Conservation (phyloP, 2,888 invertebrate species). For the Trypoxylon attenuatum region DNA sequence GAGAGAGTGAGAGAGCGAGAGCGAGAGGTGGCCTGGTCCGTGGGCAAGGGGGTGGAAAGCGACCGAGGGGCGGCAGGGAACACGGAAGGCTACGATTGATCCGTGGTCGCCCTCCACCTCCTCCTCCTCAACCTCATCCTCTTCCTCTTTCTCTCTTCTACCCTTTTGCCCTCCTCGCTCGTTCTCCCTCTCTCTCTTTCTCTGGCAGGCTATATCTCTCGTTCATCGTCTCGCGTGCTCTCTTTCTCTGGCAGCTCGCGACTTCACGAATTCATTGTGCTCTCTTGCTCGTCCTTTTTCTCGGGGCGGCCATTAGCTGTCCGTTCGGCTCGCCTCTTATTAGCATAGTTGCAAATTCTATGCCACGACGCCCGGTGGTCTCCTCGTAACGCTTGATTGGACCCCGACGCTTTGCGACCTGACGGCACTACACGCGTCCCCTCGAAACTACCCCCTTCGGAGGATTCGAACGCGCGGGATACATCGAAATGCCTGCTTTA, state of each 20-base stretch:
- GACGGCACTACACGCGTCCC: conserved; percentile 42
- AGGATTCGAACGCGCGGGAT: not conserved
- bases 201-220: conserved; percentile 31
- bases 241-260: conserved; percentile 42
- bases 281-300: conserved; percentile 60
- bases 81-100: conserved; percentile 72
- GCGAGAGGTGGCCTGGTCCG: conserved; percentile 66
- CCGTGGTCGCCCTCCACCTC: conserved; percentile 69
- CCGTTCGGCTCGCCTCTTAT: conserved; percentile 61
- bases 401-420: conserved; percentile 49
- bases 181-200: conserved; percentile 38
- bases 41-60: conserved; percentile 64
- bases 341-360: conserved; percentile 59
- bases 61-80: conserved; percentile 68
- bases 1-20: not conserved
- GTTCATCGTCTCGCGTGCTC: conserved; percentile 26
- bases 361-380: conserved; percentile 54
- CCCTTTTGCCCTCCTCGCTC: conserved; percentile 45
- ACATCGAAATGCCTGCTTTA: no score
- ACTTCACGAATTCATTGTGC: conserved; percentile 67
- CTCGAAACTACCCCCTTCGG: conserved; percentile 15
- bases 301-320: conserved; percentile 53
- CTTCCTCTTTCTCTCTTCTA: conserved; percentile 49
- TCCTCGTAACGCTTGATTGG: conserved; percentile 56
- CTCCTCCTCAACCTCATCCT: no score